A percentile compares a stretch with the other conserved stretches of the same genome.
phyloP scores from a whole-genome alignment of 2,797 vertebrate genomes.

The Neosalanx taihuensis region DNA sequence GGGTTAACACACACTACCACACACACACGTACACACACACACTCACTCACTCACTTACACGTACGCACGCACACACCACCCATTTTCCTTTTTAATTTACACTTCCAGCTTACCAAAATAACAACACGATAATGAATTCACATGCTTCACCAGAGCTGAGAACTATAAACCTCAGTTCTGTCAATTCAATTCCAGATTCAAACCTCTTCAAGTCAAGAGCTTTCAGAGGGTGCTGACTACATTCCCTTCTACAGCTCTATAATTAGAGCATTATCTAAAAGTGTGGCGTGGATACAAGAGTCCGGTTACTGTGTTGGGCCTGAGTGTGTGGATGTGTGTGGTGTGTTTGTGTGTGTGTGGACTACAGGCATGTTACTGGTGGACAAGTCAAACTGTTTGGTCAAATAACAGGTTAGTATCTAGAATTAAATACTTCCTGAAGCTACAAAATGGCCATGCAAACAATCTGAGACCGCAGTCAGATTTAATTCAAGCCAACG shows the following conservation, averaged over 20 bases:
- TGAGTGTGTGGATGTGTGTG: background rate
- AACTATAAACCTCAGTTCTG: background rate
- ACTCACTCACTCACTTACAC: constrained; percentile 12
- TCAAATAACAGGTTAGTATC: background rate
- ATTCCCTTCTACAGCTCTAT: constrained; percentile 20
- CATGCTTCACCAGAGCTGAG: background rate
- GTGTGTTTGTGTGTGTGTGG: background rate
- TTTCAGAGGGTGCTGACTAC: background rate
- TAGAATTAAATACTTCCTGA: background rate
- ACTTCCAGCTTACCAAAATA: background rate
- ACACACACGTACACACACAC: background rate
- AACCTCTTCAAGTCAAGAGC: constrained; percentile 3
- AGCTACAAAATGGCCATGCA: background rate
- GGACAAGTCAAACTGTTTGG: background rate
- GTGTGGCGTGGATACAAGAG: constrained; percentile 16
- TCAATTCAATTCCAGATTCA: constrained; percentile 12
- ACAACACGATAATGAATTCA: background rate
- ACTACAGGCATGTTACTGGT: background rate
- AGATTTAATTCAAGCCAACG: too few species aligned
- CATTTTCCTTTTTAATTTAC: background rate
- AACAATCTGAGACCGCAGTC: background rate
- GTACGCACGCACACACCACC: background rate
- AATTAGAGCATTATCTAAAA: constrained; percentile 28
- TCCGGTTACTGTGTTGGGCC: constrained; percentile 11
- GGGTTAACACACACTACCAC: background rate